Base-by-base conservation (phyloP, 2,113 vertebrate species). In the Tachycineta bicolor region DNA sequence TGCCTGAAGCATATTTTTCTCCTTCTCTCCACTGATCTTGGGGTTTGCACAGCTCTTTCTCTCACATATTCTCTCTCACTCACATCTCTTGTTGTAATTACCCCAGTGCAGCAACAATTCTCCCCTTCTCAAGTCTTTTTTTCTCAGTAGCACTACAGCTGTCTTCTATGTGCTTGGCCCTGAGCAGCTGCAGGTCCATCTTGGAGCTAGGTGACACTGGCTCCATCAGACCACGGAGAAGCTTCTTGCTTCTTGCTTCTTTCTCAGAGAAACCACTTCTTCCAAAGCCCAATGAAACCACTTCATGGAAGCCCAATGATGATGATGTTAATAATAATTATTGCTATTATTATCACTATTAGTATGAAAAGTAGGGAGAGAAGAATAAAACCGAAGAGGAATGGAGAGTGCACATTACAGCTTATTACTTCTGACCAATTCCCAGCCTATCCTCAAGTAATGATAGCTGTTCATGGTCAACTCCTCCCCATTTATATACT, bases 161-260 rank as follows among this genome's bases (percentile, higher is more conserved):
- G 17, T 26, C 21, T 14, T 22, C 8, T 11, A 0, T 16, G 8
- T 10, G 10, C 14, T 65, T 1, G 0, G 50, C 34, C 41, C 25
- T 50, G 21, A 56, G 4, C 37, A 44, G 6, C 22, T 37, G 11
- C 26, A 44, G 6, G 31, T 50, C 31, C 22, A 5, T 19, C 59
- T 33, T 7, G 20, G 44, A 50, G 14, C 26, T 15, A 9, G 10
- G 10, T 44, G 37, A 10, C 12, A 20, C 10, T 59, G 68, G 22
- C 23, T 81, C 33, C 37, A 23, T 33, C 22, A 59, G 28, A 20
- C 6, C 11, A 2, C 52, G 44, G 34, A 19, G 18, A 59, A 58
- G 4, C 11, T 65, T 58, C 50, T 65, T 22, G 10, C 31, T 65
- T 11, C n/a, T n/a, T n/a, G n/a, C n/a, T n/a, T n/a, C n/a, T 24